Evolutionary conservation across 2,113 vertebrate species (phyloP), one percentile per base, ranked within the genome.

Genomic region (Cinclus mexicanus): DNA sequence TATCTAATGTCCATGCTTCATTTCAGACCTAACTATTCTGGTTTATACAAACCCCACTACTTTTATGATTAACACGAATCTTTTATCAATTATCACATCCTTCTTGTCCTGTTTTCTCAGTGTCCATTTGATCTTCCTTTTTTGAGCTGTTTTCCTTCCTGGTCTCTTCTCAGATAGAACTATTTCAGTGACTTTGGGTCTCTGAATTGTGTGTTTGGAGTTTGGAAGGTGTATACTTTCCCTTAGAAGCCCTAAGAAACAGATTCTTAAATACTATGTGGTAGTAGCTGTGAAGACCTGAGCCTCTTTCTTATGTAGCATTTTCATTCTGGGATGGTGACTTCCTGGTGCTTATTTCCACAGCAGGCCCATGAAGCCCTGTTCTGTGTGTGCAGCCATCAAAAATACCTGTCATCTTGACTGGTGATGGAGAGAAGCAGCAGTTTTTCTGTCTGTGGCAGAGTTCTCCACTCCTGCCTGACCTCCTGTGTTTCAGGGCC

Each of bases 271-370:
- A 16, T 5, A 12, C 26, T 29, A 0, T 0, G 2, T 37, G 35
- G 35, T 37, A 37, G 35, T 86, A 59, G 59, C 20, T 74, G 59
- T 20, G 25, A 8, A 65, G 71, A 74, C 14, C 23, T 50, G 63
- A 44, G 29, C 23, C 44, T 81, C 28, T 47, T 22, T 70, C 5
- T 52, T 37, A 3, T 1, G 2, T 5, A 60, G 23, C 23, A 6
- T 59, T 77, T 77, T 47, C 47, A 5, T 75, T 89, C 33, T 56
- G 56, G 8, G 47, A 19, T 37, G 55, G 14, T 41, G 68, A 21
- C 8, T 59, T 75, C 11, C 18, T 26, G 60, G 16, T 74, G 35
- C 23, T 0, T 29, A 0, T 10, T 26, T 39, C 28, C 0, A 0
- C 16, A 28, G 63, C 53, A 80, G 35, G 28, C 33, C 25, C 49